These are phyloP conservation scores for Saturnia japonica DNA, from an alignment of 2,888 invertebrate species.

Conservation along the genomic window DNA sequence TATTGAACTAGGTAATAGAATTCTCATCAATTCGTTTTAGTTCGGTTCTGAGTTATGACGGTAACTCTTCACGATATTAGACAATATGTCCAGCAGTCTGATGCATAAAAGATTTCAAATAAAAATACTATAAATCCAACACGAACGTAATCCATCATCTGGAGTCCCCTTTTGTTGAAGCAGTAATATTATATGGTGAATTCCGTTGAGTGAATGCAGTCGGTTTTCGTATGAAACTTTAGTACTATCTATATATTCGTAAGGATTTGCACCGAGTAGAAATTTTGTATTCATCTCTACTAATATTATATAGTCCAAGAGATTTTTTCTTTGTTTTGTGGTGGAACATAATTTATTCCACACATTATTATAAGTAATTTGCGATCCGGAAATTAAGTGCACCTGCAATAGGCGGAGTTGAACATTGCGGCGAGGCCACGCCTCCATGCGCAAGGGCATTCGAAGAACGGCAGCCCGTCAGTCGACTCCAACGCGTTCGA, in stretches of 20 bases:
- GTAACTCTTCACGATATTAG: background rate
- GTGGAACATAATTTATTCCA: too few species aligned
- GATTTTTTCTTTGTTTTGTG: too few species aligned
- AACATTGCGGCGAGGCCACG: too few species aligned
- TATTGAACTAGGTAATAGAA: background rate
- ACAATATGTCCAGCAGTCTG: background rate
- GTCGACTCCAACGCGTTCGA: too few species aligned
- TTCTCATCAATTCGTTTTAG: background rate
- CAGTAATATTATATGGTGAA: background rate
- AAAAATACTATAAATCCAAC: constrained; percentile 2
- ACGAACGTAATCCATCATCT: constrained; percentile 3
- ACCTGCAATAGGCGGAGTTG: too few species aligned
- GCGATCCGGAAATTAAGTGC: too few species aligned
- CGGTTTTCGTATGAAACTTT: background rate
- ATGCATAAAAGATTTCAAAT: constrained; percentile 8
- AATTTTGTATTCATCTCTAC: too few species aligned
- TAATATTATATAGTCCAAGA: too few species aligned
- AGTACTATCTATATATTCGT: background rate
- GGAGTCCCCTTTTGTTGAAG: background rate
- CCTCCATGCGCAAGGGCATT: too few species aligned
- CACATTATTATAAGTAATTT: too few species aligned
- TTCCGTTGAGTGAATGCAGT: background rate
- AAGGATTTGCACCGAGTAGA: background rate
- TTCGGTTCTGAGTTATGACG: background rate
- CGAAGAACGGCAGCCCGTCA: too few species aligned